Percentiles rank a stretch among this genome's conserved stretches.
These are phyloP conservation scores for Amphiprion clarkii DNA, from an alignment of 2,797 vertebrate species.

Conservation along the genomic window DNA sequence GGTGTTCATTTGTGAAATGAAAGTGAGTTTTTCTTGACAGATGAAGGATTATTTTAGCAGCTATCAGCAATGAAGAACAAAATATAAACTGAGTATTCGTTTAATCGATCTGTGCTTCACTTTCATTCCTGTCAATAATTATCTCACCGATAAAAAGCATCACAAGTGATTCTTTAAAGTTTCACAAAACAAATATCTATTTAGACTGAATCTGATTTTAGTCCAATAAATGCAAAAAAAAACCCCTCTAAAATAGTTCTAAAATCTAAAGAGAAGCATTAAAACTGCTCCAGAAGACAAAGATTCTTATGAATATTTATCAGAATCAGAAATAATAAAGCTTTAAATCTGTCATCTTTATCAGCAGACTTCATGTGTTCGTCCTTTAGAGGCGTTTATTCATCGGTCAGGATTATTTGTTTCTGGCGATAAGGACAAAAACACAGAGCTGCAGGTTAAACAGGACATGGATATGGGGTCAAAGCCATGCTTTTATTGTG, in stretches of 20 bases:
- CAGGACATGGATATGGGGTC: too few relatives aligned
- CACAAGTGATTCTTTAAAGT: fast-evolving
- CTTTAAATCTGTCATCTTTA: neutral
- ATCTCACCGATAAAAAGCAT: neutral
- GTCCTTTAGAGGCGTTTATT: neutral
- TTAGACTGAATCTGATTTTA: neutral
- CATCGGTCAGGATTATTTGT: neutral
- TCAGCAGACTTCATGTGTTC: neutral
- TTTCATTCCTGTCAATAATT: too few relatives aligned
- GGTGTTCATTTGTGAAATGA: neutral
- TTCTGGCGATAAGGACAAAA: neutral
- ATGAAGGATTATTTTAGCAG: neutral
- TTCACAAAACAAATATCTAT: neutral
- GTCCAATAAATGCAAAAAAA: neutral
- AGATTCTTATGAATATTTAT: too few relatives aligned
- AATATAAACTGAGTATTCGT: neutral
- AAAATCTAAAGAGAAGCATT: too few relatives aligned
- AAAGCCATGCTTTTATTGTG: neutral
- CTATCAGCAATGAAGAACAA: neutral
- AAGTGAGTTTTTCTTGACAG: neutral
- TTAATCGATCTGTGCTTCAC: neutral
- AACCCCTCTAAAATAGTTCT: too few relatives aligned
- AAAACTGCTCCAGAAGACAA: too few relatives aligned
- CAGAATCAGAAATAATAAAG: too few relatives aligned
- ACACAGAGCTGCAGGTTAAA: neutral